Conservation (phyloP, 2,888 invertebrate species). For the Hirtodrosophila cameraria region DNA sequence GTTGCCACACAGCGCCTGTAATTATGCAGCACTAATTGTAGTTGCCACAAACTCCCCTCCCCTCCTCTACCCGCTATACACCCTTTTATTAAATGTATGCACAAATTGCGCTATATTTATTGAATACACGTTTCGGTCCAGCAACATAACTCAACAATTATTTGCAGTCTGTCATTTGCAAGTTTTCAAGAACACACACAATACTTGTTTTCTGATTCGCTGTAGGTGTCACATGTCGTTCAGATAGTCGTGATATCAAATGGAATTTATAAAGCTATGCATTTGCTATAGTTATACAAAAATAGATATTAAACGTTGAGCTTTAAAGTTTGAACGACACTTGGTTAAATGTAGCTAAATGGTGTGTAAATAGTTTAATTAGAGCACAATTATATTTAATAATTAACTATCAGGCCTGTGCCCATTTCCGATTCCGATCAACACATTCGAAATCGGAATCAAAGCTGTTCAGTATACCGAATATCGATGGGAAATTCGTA, state of each 20-base stretch:
- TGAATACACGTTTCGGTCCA: neutral
- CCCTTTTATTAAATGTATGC: neutral
- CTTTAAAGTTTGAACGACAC: constrained; percentile 9
- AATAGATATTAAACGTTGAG: constrained; percentile 10
- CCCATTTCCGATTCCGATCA: too few species aligned
- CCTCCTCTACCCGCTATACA: neutral
- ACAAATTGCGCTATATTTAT: constrained; percentile 23
- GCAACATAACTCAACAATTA: constrained; percentile 33
- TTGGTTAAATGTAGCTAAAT: neutral
- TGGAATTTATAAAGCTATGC: constrained; percentile 31
- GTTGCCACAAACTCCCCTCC: constrained; percentile 8
- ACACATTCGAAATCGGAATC: too few species aligned
- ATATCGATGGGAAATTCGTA: too few species aligned
- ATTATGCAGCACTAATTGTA: constrained; percentile 62
- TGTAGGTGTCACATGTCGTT: constrained; percentile 57
- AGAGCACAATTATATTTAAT: too few species aligned
- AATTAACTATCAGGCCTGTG: too few species aligned
- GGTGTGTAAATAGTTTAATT: neutral
- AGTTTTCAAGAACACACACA: constrained; percentile 60
- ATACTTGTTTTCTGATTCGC: constrained; percentile 13
- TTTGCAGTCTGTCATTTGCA: constrained; percentile 49
- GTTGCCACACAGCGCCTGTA: constrained; percentile 65
- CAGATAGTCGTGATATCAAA: constrained; percentile 54
- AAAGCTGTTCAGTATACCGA: too few species aligned
- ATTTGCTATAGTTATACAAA: constrained; percentile 7